These are phyloP conservation scores for Rhabdomys pumilio DNA, from an alignment of 2,797 vertebrate species.

Conservation along the genomic window DNA sequence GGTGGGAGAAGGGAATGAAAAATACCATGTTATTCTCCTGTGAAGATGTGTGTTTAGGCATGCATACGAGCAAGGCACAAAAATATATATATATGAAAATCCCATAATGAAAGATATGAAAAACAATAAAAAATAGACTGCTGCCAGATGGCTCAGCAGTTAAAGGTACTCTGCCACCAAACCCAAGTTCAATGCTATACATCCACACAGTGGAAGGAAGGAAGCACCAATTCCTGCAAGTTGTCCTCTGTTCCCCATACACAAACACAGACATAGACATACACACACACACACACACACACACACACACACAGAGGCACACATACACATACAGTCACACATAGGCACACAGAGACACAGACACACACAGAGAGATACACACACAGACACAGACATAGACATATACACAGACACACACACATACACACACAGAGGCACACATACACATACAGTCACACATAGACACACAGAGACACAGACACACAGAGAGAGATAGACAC, in stretches of 20 bases:
- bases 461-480: too few relatives aligned
- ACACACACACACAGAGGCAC: background rate
- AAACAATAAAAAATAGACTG: background rate
- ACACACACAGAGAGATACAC: background rate
- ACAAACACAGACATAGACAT: background rate
- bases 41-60: background rate
- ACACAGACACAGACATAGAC: background rate
- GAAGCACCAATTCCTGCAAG: background rate
- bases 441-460: background rate
- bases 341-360: background rate
- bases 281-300: background rate
- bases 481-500: background rate
- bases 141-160: background rate
- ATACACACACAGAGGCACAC: rapidly evolving
- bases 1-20: background rate
- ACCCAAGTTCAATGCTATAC: background rate
- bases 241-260: background rate
- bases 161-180: background rate
- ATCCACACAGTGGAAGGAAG: background rate
- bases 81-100: background rate
- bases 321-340: background rate
- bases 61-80: background rate
- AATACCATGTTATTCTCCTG: background rate
- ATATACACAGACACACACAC: too few relatives aligned
- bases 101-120: background rate